These are phyloP conservation scores for Phaethornis superciliosus DNA, from an alignment of 2,113 vertebrate species.

Conservation along the genomic window DNA sequence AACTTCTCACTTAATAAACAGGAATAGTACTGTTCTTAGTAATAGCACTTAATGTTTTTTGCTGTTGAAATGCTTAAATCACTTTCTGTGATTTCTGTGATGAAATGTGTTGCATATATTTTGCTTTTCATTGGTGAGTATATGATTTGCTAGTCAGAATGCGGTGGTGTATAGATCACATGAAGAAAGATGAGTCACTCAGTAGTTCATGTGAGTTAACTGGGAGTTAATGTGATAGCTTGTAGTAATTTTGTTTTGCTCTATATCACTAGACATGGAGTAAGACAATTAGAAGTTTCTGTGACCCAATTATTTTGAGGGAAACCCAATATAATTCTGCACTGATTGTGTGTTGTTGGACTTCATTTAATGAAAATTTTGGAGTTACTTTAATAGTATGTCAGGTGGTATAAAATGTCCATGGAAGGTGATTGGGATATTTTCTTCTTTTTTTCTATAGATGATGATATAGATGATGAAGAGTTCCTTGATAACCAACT, in stretches of 20 bases:
- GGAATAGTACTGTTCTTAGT: background rate
- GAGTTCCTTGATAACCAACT: conserved; percentile 88
- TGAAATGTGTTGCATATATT: background rate
- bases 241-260: background rate
- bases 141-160: background rate
- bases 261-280: background rate
- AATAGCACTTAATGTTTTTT: background rate
- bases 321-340: background rate
- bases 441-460: conserved; percentile 69
- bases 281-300: background rate
- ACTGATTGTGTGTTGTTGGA: background rate
- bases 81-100: background rate
- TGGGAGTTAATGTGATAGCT: background rate
- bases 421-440: background rate
- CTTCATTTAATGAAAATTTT: background rate
- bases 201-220: background rate
- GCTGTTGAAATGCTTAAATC: background rate
- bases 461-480: conserved; percentile 88
- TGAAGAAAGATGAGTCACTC: background rate
- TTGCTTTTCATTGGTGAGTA: background rate
- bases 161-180: background rate
- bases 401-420: background rate
- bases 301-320: background rate
- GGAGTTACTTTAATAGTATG: background rate
- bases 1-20: background rate